Evolutionary conservation across 2,888 invertebrate species (phyloP).

Genomic region (Colostygia pectinataria): DNA sequence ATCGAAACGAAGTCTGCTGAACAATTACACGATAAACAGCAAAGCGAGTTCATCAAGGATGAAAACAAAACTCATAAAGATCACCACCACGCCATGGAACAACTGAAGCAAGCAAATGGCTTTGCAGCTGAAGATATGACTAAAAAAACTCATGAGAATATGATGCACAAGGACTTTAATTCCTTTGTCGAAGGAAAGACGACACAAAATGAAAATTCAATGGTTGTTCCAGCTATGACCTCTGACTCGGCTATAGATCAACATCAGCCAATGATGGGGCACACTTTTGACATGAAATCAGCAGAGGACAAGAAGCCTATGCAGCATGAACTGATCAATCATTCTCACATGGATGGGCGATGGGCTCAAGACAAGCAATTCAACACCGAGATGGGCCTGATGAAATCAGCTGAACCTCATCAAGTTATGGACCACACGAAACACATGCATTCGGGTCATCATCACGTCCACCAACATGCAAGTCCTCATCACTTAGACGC

Average conservation of each 20-base stretch:
- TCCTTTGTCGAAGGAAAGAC: constrained; percentile 17
- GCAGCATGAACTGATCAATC: constrained; percentile 20
- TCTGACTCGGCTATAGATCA: constrained; percentile 15
- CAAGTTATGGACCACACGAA: constrained; percentile 25
- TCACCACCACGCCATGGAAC: constrained; percentile 12
- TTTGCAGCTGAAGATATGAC: neutral
- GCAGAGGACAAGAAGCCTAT: constrained; percentile 24
- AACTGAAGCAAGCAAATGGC: constrained; percentile 14
- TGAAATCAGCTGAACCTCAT: constrained; percentile 28
- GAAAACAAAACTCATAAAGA: constrained; percentile 8
- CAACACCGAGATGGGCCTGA: constrained; percentile 24
- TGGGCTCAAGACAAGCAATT: constrained; percentile 30
- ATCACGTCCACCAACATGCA: constrained; percentile 28
- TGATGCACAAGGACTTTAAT: constrained; percentile 9
- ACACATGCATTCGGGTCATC: constrained; percentile 27
- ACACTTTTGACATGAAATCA: constrained; percentile 31
- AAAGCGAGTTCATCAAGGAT: constrained; percentile 7
- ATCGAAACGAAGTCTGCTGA: constrained; percentile 24
- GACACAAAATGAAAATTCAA: constrained; percentile 12
- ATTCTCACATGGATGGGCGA: constrained; percentile 24
- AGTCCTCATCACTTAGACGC: constrained; percentile 18
- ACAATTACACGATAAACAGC: constrained; percentile 3
- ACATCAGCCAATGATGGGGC: constrained; percentile 20
- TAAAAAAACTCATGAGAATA: constrained; percentile 7
- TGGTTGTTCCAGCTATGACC: constrained; percentile 2